Base-by-base conservation (phyloP, 2,113 vertebrate species). In the Perognathus longimembris region DNA sequence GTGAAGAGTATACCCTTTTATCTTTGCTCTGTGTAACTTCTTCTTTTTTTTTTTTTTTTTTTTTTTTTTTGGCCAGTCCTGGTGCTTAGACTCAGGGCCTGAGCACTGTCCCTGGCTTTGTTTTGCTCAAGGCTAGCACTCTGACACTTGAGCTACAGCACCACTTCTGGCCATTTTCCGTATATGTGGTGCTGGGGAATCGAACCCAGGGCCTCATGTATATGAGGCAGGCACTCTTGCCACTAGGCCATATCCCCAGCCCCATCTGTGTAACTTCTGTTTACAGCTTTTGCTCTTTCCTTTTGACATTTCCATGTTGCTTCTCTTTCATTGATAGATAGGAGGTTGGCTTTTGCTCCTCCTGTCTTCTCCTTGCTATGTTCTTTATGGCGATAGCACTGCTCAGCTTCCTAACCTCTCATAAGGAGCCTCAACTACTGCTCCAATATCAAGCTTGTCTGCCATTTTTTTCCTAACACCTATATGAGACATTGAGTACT, bases 401-500 rank as follows among this genome's bases (percentile, higher is more conserved):
- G 5, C n/a, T 71, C 50, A 61, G 8, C 30, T 70, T 98, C 99
- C 98, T 98, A 99, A n/a, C 99, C 99, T 99, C 98, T 98, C 99
- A 94, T 98, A 99, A 85, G 99, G 99, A 95, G 99, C 99, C 97
- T 99, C 99, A 95, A 99, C 98, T 99, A 99, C 99, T 95, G 99
- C 99, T 98, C 99, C 99, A 94, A 99, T 99, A 97, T 99, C 99
- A 98, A 99, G 12, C 45, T 12, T 45, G 45, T 45, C 45, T 45
- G 9, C 45, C 45, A 45, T 12, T 45, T 45, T n/a, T 45, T 12
- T 45, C 45, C 45, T 45, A 45, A 45, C 45, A 45, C 12, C 45
- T 45, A 45, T 45, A 12, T 30, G 50, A 15, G 17, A 22, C 26
- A 26, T 54, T 26, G 66, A 45, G 14, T 34, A 38, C 66, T 38